phyloP scores from a whole-genome alignment of 2,113 vertebrate genomes.

The Suncus etruscus region DNA sequence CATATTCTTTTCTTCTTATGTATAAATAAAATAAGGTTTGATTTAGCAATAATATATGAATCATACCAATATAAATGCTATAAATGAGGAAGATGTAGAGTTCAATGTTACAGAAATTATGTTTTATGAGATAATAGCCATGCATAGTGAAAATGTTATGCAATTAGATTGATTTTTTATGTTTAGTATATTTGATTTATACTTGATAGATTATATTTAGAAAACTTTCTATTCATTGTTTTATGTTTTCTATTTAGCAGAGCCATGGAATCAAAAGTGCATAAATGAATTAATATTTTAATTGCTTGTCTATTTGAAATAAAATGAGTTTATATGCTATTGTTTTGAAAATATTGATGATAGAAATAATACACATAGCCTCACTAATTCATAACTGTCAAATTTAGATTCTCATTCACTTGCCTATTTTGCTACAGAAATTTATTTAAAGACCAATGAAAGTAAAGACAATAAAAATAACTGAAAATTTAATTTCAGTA shows the following conservation, averaged over 20 bases:
- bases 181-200: neutral
- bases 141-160: neutral
- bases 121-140: neutral
- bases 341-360: neutral
- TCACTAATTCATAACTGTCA: neutral
- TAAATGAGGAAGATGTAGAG: neutral
- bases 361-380: neutral
- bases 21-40: neutral
- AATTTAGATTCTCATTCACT: neutral
- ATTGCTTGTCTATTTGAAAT: slow-evolving; percentile 21
- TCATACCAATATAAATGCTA: neutral
- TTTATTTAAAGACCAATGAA: slow-evolving; percentile 39
- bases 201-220: neutral
- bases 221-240: neutral
- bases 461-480: slow-evolving; percentile 39
- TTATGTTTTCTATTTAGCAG: neutral
- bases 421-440: slow-evolving; percentile 4
- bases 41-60: neutral
- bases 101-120: neutral
- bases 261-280: neutral
- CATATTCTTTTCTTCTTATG: neutral
- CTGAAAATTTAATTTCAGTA: neutral
- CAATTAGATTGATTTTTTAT: neutral
- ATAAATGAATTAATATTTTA: neutral
- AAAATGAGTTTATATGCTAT: neutral